These are phyloP conservation scores for Callipepla californica DNA, from an alignment of 2,113 vertebrate species.

Conservation along the genomic window DNA sequence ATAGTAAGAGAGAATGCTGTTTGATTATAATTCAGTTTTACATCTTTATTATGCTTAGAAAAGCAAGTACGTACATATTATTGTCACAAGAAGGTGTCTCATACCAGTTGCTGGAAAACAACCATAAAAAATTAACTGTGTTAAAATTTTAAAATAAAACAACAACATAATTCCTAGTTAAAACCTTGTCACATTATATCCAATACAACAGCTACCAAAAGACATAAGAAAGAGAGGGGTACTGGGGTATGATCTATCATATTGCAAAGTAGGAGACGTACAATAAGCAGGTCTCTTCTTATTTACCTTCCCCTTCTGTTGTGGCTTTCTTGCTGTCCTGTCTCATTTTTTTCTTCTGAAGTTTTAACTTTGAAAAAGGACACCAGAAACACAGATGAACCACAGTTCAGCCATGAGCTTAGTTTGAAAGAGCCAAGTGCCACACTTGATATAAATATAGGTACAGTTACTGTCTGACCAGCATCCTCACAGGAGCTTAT, in stretches of 20 bases:
- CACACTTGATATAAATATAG: neutral
- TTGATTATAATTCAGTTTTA: slow-evolving; percentile 21
- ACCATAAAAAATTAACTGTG: neutral
- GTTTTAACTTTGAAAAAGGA: neutral
- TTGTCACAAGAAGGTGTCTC: neutral
- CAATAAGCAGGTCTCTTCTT: neutral
- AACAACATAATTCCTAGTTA: neutral
- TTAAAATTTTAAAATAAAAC: neutral
- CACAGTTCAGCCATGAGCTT: neutral
- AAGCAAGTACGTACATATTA: neutral
- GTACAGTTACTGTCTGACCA: too few relatives aligned
- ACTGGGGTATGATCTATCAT: neutral
- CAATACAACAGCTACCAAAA: neutral
- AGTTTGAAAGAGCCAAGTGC: neutral
- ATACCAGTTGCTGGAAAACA: neutral
- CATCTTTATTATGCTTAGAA: neutral
- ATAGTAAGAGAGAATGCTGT: neutral
- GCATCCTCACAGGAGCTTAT: neutral
- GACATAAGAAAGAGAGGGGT: neutral
- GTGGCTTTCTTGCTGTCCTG: neutral
- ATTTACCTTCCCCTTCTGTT: slow-evolving; percentile 1
- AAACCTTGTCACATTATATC: neutral
- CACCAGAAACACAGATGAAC: neutral
- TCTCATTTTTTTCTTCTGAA: neutral
- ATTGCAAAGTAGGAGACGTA: neutral